These are phyloP conservation scores for Drosophila meridiana DNA, from an alignment of 2,888 invertebrate species.

Conservation along the genomic window DNA sequence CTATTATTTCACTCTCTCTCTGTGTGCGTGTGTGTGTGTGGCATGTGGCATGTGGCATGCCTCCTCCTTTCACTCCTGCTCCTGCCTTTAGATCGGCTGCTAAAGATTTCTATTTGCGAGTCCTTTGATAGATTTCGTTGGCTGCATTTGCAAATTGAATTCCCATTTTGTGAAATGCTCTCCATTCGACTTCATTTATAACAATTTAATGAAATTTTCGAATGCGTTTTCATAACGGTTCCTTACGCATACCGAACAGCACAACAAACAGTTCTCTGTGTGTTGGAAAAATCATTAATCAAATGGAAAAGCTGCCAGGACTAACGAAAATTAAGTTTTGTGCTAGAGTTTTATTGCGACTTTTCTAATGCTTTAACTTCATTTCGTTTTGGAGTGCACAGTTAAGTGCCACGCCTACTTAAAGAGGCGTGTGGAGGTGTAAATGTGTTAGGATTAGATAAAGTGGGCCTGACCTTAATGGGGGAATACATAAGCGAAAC, in stretches of 20 bases:
- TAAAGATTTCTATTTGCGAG: constrained; percentile 73
- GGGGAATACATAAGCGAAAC: not conserved
- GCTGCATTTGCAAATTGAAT: constrained; percentile 80
- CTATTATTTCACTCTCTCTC: constrained; percentile 48
- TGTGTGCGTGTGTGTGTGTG: constrained; percentile 15
- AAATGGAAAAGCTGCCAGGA: constrained; percentile 53
- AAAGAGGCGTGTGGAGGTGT: not conserved
- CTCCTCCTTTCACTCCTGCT: not conserved
- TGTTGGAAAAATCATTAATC: constrained; percentile 61
- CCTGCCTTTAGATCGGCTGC: constrained; percentile 64
- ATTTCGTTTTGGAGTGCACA: not conserved
- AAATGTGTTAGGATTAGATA: not conserved
- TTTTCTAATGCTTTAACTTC: constrained; percentile 4
- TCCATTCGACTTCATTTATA: constrained; percentile 66
- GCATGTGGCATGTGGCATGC: constrained; percentile 55
- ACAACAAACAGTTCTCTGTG: not conserved
- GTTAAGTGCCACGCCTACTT: constrained; percentile 13
- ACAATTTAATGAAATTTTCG: constrained; percentile 80
- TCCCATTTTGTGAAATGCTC: constrained; percentile 58
- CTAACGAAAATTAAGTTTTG: constrained; percentile 76
- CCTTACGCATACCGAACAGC: constrained; percentile 1
- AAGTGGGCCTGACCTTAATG: not conserved
- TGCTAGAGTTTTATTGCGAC: constrained; percentile 16
- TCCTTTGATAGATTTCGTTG: constrained; percentile 70
- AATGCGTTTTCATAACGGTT: constrained; percentile 75